These are phyloP conservation scores for Aplocera efformata DNA, from an alignment of 2,888 invertebrate genomes.

Conservation along the genomic window DNA sequence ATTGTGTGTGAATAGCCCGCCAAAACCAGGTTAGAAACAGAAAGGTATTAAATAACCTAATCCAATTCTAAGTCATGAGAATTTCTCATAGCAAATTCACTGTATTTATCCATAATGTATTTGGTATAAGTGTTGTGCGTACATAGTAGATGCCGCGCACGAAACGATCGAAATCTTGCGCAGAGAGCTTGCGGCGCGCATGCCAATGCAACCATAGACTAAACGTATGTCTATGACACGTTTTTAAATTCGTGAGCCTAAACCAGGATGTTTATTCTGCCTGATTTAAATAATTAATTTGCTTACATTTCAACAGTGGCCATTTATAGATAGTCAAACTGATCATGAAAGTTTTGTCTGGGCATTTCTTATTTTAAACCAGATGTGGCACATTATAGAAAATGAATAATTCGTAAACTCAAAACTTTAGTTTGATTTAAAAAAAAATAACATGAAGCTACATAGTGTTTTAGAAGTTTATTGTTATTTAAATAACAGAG, in stretches of 20 bases:
- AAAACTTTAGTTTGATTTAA: too few species aligned
- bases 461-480: too few species aligned
- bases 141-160: slow-evolving; percentile 44
- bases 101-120: slow-evolving; percentile 67
- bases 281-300: slow-evolving; percentile 2
- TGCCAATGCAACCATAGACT: slow-evolving; percentile 32
- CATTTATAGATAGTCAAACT: too few species aligned
- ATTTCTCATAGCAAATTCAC: slow-evolving; percentile 41
- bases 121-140: slow-evolving; percentile 48
- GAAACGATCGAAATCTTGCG: slow-evolving; percentile 59
- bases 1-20: too few species aligned
- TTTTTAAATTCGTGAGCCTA: slow-evolving; percentile 3
- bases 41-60: slow-evolving; percentile 13
- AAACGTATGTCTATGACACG: slow-evolving; percentile 4
- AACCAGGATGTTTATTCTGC: slow-evolving; percentile 10
- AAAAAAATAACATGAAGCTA: too few species aligned
- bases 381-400: too few species aligned
- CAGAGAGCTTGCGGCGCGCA: slow-evolving; percentile 45
- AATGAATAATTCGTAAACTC: too few species aligned
- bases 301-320: background rate
- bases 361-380: too few species aligned
- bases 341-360: too few species aligned
- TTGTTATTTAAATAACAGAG: too few species aligned
- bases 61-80: slow-evolving; percentile 41
- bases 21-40: background rate